A percentile compares a stretch with the other conserved stretches of the same genome.
These are phyloP conservation scores for Phthorimaea operculella DNA, from an alignment of 1,140 invertebrate species.

Conservation along the genomic window DNA sequence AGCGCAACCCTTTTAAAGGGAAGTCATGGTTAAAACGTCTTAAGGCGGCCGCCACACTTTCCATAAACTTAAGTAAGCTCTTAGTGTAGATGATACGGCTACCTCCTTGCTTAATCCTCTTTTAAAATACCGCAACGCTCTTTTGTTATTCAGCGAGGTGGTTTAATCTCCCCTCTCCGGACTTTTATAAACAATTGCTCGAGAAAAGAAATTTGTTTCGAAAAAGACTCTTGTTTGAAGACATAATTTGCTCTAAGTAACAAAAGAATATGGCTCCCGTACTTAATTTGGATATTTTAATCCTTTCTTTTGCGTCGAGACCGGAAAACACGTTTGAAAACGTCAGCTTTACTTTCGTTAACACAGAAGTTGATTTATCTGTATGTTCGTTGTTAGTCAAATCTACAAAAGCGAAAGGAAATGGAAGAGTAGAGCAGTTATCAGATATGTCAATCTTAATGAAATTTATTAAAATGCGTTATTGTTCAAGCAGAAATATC, in stretches of 20 bases:
- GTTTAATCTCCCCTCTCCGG: constrained; percentile 39
- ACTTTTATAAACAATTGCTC: constrained; percentile 53
- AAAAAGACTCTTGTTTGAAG: constrained; percentile 27
- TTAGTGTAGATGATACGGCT: constrained; percentile 55
- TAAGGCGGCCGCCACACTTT: constrained; percentile 51
- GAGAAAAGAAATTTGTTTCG: constrained; percentile 37
- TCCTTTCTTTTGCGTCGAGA: constrained; percentile 22
- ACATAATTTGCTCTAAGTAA: constrained; percentile 38
- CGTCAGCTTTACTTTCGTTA: neutral
- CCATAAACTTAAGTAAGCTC: constrained; percentile 61
- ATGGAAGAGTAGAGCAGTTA: constrained; percentile 37
- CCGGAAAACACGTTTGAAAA: constrained; percentile 2
- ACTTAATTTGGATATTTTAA: constrained; percentile 20
- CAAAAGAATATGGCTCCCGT: constrained; percentile 31
- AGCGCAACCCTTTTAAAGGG: constrained; percentile 58
- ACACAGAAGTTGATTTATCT: constrained; percentile 1
- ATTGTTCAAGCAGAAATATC: constrained; percentile 58
- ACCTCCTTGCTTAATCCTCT: constrained; percentile 55
- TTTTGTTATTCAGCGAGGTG: constrained; percentile 53
- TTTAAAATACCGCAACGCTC: constrained; percentile 51
- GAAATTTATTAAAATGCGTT: constrained; percentile 63
- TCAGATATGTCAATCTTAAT: constrained; percentile 64
- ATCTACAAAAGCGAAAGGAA: constrained; percentile 18
- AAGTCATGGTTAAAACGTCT: constrained; percentile 55
- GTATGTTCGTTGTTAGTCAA: neutral